Percentiles rank a stretch among this genome's conserved stretches.
Conservation (phyloP, 2,113 vertebrate genomes). For the Limnothrissa miodon region DNA sequence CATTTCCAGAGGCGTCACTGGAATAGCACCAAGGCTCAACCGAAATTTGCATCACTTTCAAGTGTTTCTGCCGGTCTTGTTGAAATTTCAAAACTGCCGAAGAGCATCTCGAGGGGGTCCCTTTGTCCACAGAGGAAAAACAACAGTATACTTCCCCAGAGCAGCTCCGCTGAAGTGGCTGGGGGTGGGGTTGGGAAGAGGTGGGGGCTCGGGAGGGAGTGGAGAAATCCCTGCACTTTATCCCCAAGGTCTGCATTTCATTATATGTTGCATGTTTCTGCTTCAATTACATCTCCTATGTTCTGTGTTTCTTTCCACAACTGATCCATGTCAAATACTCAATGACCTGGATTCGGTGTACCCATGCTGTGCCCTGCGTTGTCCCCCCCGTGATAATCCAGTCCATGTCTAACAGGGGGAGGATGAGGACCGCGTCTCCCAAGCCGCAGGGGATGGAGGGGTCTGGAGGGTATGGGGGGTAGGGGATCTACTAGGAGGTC, state of each 20-base stretch:
- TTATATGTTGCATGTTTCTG: background rate
- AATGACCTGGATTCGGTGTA: background rate
- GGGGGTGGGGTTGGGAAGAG: no score
- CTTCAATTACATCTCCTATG: background rate
- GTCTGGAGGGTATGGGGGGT: no score
- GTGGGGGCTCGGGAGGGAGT: no score
- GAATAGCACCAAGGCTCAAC: background rate
- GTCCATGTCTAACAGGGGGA: background rate
- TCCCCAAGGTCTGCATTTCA: background rate
- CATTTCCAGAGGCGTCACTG: background rate
- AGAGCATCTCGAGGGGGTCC: background rate
- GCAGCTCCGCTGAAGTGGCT: background rate
- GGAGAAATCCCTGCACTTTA: background rate
- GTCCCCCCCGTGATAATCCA: background rate
- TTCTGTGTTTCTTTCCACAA: background rate
- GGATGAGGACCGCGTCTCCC: background rate
- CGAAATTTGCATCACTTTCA: background rate
- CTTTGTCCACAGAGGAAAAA: background rate
- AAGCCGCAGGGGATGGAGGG: background rate
- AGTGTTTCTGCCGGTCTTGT: background rate
- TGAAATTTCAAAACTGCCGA: background rate
- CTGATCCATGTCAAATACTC: conserved; percentile 12
- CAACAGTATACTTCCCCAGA: background rate
- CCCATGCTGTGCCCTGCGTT: background rate
- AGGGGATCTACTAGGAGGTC: background rate